Conservation (phyloP, 2,797 vertebrate species). For the Characodon lateralis region DNA sequence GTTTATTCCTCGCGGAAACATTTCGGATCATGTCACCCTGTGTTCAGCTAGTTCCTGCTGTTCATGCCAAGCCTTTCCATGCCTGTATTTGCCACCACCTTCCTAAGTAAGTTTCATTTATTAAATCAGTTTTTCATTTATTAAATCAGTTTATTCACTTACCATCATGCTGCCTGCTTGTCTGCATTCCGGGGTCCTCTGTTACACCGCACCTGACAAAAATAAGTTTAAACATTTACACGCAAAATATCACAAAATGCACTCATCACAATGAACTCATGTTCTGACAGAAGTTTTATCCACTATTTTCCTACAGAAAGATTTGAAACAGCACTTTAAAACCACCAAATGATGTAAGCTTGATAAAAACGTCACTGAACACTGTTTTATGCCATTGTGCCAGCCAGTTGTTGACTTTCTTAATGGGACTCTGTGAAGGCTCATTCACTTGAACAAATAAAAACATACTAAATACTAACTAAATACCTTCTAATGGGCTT, state of each 20-base stretch:
- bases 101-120: too few relatives aligned
- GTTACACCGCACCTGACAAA: too few relatives aligned
- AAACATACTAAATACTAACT: constrained; percentile 3
- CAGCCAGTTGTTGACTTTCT: constrained; percentile 37
- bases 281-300: constrained; percentile 9
- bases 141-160: too few relatives aligned
- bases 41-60: too few relatives aligned
- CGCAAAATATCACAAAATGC: not conserved
- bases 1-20: too few relatives aligned
- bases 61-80: too few relatives aligned
- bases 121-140: too few relatives aligned
- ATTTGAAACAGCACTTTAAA: constrained; percentile 18
- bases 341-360: constrained; percentile 34
- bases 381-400: constrained; percentile 23
- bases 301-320: constrained; percentile 13
- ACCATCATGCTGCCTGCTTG: too few relatives aligned
- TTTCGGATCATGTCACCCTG: too few relatives aligned
- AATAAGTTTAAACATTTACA: too few relatives aligned
- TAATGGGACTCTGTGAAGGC: constrained; percentile 9
- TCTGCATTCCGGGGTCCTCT: too few relatives aligned
- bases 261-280: constrained; percentile 21
- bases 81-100: too few relatives aligned
- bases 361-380: constrained; percentile 18
- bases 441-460: constrained; percentile 23
- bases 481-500: constrained; percentile 11